A percentile compares a stretch with the other conserved stretches of the same genome.
These are phyloP conservation scores for Paradoxurus hermaphroditus DNA, from an alignment of 2,113 vertebrate genomes.

Conservation along the genomic window DNA sequence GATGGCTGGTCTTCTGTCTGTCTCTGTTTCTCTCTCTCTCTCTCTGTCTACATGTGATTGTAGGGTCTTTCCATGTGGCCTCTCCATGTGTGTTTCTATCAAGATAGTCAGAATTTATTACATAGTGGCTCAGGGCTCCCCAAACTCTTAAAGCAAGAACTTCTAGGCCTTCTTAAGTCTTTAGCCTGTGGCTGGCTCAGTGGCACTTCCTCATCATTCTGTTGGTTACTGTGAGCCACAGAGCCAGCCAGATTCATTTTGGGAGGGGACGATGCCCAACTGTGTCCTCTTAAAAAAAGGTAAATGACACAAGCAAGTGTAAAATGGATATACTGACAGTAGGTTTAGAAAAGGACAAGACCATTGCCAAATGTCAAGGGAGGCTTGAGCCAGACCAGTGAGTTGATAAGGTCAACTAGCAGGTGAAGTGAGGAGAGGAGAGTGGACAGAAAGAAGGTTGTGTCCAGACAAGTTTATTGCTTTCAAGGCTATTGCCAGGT, in stretches of 20 bases:
- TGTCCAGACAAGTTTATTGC: not conserved
- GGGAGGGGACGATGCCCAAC: not conserved
- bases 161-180: not conserved
- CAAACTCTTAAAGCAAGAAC: not conserved
- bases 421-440: not conserved
- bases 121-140: not conserved
- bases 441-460: not conserved
- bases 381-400: not conserved
- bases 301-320: not conserved
- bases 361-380: not conserved
- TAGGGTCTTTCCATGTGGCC: not conserved
- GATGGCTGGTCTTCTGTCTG: not conserved
- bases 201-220: not conserved
- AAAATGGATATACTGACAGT: not conserved
- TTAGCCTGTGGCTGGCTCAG: not conserved
- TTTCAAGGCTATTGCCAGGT: not conserved
- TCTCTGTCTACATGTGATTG: not conserved
- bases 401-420: not conserved
- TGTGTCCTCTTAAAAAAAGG: not conserved
- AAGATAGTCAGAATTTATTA: not conserved
- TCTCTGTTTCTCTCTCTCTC: not conserved
- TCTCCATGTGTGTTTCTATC: not conserved
- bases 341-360: not conserved
- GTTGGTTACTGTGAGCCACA: not conserved
- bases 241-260: not conserved